Conservation (phyloP, 2,797 vertebrate species). For the Chanos chanos region DNA sequence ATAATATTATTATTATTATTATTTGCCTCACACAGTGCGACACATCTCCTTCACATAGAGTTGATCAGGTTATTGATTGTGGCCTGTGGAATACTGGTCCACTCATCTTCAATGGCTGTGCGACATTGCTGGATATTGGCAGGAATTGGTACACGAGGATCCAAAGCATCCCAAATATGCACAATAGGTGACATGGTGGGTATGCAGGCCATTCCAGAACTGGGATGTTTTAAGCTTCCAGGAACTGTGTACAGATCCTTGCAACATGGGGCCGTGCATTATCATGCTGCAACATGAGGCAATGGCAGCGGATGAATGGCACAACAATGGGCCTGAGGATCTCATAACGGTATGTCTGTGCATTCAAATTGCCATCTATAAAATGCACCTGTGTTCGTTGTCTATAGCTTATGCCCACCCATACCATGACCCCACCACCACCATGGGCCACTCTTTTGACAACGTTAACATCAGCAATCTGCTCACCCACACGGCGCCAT, state of each 20-base stretch:
- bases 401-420: constrained; percentile 1
- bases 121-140: no score
- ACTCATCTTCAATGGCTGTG: no score
- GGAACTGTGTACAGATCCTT: no score
- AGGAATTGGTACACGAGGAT: neutral
- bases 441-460: no score
- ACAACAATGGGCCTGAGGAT: constrained; percentile 20
- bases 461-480: no score
- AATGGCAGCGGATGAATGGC: constrained; percentile 11
- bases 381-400: constrained; percentile 3
- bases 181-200: constrained; percentile 13
- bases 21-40: no score
- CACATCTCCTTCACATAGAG: no score
- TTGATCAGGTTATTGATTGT: no score
- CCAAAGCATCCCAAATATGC: constrained; percentile 18
- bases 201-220: constrained; percentile 13
- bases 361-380: constrained; percentile 2
- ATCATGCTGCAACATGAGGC: constrained; percentile 15
- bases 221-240: neutral
- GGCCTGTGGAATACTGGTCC: no score
- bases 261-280: neutral
- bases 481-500: no score
- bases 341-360: constrained; percentile 1
- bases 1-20: no score
- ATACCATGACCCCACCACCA: no score